phyloP scores from a whole-genome alignment of 2,113 vertebrate genomes.

The Ictalurus furcatus region DNA sequence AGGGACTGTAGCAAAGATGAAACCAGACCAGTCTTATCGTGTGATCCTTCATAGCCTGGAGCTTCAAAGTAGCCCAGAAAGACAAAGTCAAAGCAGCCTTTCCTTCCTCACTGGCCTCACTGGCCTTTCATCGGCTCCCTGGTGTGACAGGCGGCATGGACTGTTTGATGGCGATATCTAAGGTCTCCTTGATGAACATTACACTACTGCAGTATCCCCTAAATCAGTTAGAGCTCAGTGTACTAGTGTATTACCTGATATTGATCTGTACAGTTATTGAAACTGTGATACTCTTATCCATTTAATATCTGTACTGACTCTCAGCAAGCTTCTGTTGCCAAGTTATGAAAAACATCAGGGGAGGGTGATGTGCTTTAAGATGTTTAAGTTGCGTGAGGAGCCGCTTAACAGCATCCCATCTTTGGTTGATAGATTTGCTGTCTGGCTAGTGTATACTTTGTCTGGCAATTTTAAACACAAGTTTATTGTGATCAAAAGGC shows the following conservation, averaged over 20 bases:
- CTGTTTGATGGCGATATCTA: constrained; percentile 48
- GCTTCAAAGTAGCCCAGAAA: constrained; percentile 49
- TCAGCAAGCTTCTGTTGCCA: not conserved
- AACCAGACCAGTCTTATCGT: constrained; percentile 9
- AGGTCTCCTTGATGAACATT: constrained; percentile 40
- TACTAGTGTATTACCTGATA: not conserved
- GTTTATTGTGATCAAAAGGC: not conserved
- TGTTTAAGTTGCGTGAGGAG: not conserved
- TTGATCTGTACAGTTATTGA: constrained; percentile 3
- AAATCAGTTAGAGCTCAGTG: constrained; percentile 17
- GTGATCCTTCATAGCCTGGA: constrained; percentile 28
- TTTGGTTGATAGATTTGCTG: not conserved
- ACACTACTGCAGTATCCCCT: not conserved
- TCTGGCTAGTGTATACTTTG: not conserved
- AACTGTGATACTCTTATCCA: not conserved
- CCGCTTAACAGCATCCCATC: not conserved
- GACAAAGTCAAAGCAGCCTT: constrained; percentile 50
- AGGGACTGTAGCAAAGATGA: not conserved
- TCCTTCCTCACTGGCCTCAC: constrained; percentile 18
- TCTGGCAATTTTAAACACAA: not conserved
- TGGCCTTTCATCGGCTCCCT: constrained; percentile 37
- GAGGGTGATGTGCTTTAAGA: not conserved
- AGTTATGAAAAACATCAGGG: not conserved
- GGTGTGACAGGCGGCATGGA: constrained; percentile 31
- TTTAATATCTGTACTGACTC: not conserved